Evolutionary conservation across 2,888 invertebrate genomes (phyloP), one percentile per base, ranked within the genome.

Genomic region (Hydraecia micacea): DNA sequence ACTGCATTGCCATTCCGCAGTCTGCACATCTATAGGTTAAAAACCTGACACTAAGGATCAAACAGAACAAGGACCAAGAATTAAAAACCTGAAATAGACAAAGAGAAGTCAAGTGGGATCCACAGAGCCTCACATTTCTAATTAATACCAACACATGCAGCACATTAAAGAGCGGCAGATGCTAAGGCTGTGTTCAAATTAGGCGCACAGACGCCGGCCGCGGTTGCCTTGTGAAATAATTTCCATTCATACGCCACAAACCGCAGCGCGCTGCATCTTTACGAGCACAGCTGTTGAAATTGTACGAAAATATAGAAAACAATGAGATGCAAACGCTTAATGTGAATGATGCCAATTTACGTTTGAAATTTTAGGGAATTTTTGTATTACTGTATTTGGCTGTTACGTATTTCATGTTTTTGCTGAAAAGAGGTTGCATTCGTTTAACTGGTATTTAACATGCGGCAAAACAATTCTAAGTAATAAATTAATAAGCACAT

Each of bases 261-360:
- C 88, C 84, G 75, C 84, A 87, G 72, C 60, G 46, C 62, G 81
- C 79, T 85, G 88, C 89, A 88, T 88, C 88, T 89, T 89, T 87
- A 88, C 88, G 88, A 88, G 89, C 80, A 65, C 81, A 89, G 88
- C 82, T 89, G 89, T 67, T 62, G 70, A 66, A 84, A 77, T 80
- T 81, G 60, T 69, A 75, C 46, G 81, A 84, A 87, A 87, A 89
- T 88, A 86, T 85, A 75, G 79, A 79, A 88, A 81, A 87, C 80
- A 85, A 87, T 86, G 84, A 81, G 63, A 86, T 81, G 83, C 77
- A 74, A 84, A 84, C 77, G 74, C 39, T 79, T 76, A 42, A 73
- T 79, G 76, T 79, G 73, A 83, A 74, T 71, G 55, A 69, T 74
- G 79, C 69, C 49, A 39, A 77, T 73, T 85, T 52, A 62, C 1